These are phyloP conservation scores for Cephus rjabovi DNA, from an alignment of 2,888 invertebrate species.

Conservation along the genomic window DNA sequence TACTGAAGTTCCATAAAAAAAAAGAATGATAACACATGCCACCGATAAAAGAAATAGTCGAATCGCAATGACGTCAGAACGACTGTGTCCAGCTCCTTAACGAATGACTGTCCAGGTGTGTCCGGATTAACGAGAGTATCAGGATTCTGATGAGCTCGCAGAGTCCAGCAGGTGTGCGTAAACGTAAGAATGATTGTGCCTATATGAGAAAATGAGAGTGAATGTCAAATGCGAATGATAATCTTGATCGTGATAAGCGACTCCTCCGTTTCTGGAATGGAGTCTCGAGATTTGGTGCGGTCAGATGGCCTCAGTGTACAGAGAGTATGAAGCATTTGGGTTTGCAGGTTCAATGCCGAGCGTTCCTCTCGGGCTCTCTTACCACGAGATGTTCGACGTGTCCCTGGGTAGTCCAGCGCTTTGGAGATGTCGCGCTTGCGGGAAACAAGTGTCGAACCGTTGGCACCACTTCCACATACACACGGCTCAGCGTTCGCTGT, in stretches of 20 bases:
- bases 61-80: neutral
- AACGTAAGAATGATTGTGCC: neutral
- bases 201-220: neutral
- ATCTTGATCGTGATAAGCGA: neutral
- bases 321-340: conserved; percentile 55
- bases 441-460: conserved; percentile 88
- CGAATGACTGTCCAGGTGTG: neutral
- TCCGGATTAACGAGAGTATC: neutral
- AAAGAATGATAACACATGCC: neutral
- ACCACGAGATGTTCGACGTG: conserved; percentile 87
- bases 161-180: neutral
- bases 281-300: neutral
- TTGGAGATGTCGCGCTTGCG: conserved; percentile 86
- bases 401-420: conserved; percentile 78
- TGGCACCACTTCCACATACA: conserved; percentile 91
- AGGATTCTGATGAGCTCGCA: neutral
- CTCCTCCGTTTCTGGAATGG: neutral
- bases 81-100: neutral
- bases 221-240: neutral
- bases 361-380: conserved; percentile 71
- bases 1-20: neutral
- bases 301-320: conserved; percentile 6
- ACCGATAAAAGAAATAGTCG: neutral
- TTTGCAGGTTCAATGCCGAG: conserved; percentile 63
- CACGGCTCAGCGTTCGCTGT: conserved; percentile 82